Percentiles rank a stretch among this genome's conserved stretches.
Conservation (phyloP, 2,113 vertebrate genomes). For the Lophochroa leadbeateri region DNA sequence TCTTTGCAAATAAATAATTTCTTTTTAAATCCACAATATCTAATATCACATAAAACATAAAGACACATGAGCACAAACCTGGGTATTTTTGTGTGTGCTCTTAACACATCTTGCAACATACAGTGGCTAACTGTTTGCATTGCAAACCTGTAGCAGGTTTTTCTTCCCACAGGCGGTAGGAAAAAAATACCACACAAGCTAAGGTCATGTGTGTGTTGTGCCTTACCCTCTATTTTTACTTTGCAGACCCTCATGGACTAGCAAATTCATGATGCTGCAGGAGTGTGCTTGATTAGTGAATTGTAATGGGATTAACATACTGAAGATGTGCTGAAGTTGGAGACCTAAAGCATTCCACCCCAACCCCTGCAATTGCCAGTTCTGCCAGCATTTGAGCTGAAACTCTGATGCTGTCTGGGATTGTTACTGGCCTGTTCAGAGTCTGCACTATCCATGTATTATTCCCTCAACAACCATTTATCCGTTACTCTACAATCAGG, state of each 20-base stretch:
- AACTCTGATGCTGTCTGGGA: neutral
- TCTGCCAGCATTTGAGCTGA: neutral
- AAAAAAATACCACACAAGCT: slow-evolving; percentile 45
- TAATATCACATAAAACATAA: neutral
- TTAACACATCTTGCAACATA: neutral
- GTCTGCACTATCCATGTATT: neutral
- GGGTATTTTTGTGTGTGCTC: fast-evolving
- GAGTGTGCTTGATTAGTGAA: slow-evolving; percentile 4
- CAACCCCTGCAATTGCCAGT: slow-evolving; percentile 10
- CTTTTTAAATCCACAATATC: neutral
- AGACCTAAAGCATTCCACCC: slow-evolving; percentile 22
- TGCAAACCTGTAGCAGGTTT: neutral
- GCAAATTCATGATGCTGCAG: slow-evolving; percentile 49
- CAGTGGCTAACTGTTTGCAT: neutral
- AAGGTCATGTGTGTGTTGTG: slow-evolving; percentile 40
- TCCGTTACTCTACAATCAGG: slow-evolving; percentile 43
- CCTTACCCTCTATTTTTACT: slow-evolving; percentile 40
- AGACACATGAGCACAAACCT: fast-evolving
- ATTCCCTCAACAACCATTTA: slow-evolving; percentile 54
- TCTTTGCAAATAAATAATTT: slow-evolving; percentile 26
- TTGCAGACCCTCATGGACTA: slow-evolving; percentile 37
- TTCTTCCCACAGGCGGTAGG: neutral
- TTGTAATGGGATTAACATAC: slow-evolving; percentile 9
- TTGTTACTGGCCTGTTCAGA: slow-evolving; percentile 8
- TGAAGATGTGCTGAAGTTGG: slow-evolving; percentile 59